These are phyloP conservation scores for Tribolium madens DNA, from an alignment of 1,140 invertebrate genomes.

Conservation along the genomic window DNA sequence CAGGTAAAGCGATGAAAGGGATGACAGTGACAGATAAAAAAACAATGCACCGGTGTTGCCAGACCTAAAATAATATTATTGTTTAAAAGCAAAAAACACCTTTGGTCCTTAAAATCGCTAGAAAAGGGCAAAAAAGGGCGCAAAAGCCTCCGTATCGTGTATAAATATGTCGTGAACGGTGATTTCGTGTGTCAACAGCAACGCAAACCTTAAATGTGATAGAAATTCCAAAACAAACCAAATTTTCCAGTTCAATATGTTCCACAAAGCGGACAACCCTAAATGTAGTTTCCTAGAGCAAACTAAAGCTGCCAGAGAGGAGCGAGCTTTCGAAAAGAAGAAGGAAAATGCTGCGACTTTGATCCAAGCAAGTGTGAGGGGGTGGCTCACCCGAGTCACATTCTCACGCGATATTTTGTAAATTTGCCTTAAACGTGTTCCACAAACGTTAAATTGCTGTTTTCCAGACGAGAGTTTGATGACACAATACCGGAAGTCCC, in stretches of 20 bases:
- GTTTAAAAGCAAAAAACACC: not conserved
- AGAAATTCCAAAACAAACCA: not conserved
- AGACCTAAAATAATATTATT: not conserved
- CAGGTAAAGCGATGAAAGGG: not conserved
- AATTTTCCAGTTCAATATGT: conserved; percentile 66
- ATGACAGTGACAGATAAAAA: conserved; percentile 20
- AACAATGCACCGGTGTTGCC: conserved; percentile 9
- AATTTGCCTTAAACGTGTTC: conserved; percentile 61
- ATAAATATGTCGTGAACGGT: not conserved
- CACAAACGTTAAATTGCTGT: conserved; percentile 46
- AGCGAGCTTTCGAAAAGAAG: conserved; percentile 85
- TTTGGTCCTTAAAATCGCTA: not conserved
- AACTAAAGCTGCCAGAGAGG: conserved; percentile 87
- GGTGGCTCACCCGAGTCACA: conserved; percentile 76
- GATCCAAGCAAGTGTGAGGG: conserved; percentile 80
- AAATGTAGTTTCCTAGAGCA: conserved; percentile 81
- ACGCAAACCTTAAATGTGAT: not conserved
- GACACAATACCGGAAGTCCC: conserved; percentile 68
- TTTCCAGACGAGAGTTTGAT: conserved; percentile 79
- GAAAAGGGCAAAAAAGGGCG: not conserved
- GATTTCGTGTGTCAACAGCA: not conserved
- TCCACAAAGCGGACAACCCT: conserved; percentile 71
- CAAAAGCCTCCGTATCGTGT: no score
- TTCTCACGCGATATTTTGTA: conserved; percentile 74
- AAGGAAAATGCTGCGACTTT: conserved; percentile 77